Conservation (phyloP, 1,140 invertebrate genomes). For the Ostrea edulis region DNA sequence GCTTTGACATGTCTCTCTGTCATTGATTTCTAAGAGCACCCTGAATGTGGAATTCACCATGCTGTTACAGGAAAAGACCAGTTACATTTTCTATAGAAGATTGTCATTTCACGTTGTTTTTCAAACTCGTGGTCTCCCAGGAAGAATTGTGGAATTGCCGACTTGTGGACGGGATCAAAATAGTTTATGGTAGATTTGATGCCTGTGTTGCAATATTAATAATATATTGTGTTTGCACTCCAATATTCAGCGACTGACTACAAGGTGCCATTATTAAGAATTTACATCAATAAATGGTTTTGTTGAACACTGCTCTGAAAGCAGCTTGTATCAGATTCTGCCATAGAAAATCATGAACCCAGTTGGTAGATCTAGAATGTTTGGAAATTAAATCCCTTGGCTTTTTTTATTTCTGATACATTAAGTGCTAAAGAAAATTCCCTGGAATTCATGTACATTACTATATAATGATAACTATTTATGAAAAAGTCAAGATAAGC, state of each 20-base stretch:
- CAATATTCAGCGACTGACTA: background rate
- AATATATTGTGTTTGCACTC: constrained; percentile 17
- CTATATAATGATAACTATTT: too few species aligned
- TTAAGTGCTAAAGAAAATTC: too few species aligned
- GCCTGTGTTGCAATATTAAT: background rate
- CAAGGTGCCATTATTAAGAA: background rate
- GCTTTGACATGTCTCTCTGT: constrained; percentile 9
- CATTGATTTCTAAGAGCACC: constrained; percentile 16
- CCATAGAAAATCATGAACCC: background rate
- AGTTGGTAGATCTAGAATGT: background rate
- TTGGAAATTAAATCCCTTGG: background rate
- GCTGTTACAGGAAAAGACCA: background rate
- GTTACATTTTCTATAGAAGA: background rate
- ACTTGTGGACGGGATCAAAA: background rate
- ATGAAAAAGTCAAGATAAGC: too few species aligned
- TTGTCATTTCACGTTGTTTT: constrained; percentile 6
- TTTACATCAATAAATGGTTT: background rate
- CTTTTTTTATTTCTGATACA: background rate
- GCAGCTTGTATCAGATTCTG: background rate
- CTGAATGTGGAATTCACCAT: background rate
- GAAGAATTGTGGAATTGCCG: constrained; percentile 1
- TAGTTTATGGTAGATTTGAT: background rate
- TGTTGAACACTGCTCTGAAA: background rate
- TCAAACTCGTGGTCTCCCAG: background rate
- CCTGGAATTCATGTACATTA: too few species aligned